Base-by-base conservation (phyloP, 2,888 invertebrate species). In the Ormia ochracea region DNA sequence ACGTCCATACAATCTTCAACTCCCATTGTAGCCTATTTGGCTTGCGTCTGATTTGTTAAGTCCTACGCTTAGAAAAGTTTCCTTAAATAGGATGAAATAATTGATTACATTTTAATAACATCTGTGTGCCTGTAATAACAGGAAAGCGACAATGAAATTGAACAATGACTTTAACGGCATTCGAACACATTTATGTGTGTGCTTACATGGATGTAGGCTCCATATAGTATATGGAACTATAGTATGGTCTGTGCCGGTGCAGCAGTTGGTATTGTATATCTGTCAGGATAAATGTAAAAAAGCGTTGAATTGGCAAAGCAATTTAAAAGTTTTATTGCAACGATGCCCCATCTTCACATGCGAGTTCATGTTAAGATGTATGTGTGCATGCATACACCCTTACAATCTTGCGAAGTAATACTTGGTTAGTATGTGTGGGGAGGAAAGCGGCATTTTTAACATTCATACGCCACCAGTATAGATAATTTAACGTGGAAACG, bases 321-420 rank as follows among this genome's bases (percentile, higher is more conserved):
- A 83, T 83, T 83, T 80, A 82, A 82, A 82, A 81, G 82, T 82
- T 84, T 82, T 84, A 84, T 83, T 84, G 82, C 79, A 69, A 31
- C 33, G 73, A 65, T 76, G 41, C 58, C 21, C 28, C 33, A 21
- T 28, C 36, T 50, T 12, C n/a, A 14, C 17, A 2, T n/a, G n/a
- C n/a, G n/a, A n/a, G n/a, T n/a, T n/a, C 9, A 56, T 43, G 43
- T 23, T 5, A 14, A 45, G 28, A 43, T 33, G 36, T 10, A 19
- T 12, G 7, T 21, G 23, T 14, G 31, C 19, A 31, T n/a, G 26
- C 9, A 17, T 4, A 19, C 26, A 31, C 36, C 41, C 21, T 12
- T 41, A 17, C 10, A 59, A 41, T 9, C 10, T 21, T 68, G 41
- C 14, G 43, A 41, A 65, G 41, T 54, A 73, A 38, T 38, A 61